Evolutionary conservation across 2,888 invertebrate genomes (phyloP), one percentile per base, ranked within the genome.

Genomic region (Drosophila infuscata): DNA sequence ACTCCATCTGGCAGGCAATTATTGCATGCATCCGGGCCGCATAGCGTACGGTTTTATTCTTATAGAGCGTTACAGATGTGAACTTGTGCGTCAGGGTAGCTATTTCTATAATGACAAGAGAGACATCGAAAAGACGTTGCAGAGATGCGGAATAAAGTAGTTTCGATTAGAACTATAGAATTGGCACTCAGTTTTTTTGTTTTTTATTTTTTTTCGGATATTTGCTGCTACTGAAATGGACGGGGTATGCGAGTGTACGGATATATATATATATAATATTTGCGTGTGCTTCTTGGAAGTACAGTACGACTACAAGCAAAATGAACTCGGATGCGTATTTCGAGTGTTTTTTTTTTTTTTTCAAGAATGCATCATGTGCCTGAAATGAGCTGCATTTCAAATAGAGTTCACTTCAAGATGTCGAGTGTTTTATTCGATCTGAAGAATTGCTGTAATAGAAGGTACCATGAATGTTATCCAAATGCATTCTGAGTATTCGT

Each of bases 1-100:
- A 97, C 92, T 97, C 96, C 96, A 97, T 97, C 93, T 97, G 96
- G 92, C 97, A 97, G 70, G 97, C 97, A 62, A 97, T 96, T 82
- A 97, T 96, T 0, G 97, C 96, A 91, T 97, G 96, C 96, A 97
- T 96, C 76, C 97, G 94, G 0, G 96, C 96, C 6, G 96, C 95
- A 92, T 96, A 97, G 69, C 95, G 94, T 33, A 97, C 96, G 0
- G 97, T 97, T 93, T 96, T 96, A 91, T 97, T 97, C 81, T 96
- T 95, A 90, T 95, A 97, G 73, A 97, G 93, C 30, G 96, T 96
- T 60, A 97, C 96, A 29, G 96, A 96, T 3, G 97, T 96, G 91
- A 97, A 97, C 92, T 96, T 96, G 92, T 96, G 96, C 32, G 96
- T 97, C 76, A 97, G 92, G 74, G 96, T 95, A 15, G 96, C 96